phyloP scores from a whole-genome alignment of 2,797 vertebrate species.

The Ptychobarbus kaznakovi region DNA sequence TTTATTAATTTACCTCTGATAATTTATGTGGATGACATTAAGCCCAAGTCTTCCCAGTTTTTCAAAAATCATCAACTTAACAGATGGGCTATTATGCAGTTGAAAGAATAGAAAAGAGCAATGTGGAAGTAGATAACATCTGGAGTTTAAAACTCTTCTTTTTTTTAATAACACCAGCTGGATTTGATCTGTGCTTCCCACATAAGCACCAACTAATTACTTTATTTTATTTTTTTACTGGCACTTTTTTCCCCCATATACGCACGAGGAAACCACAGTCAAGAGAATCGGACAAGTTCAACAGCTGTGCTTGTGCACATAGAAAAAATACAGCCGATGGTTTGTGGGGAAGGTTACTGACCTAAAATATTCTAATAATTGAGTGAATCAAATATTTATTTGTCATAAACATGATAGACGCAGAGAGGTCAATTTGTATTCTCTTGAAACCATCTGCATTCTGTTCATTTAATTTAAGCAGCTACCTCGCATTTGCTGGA shows the following conservation, averaged over 20 bases:
- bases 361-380: slow-evolving; percentile 25
- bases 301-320: not conserved
- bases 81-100: not conserved
- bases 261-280: not conserved
- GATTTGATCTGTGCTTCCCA: not conserved
- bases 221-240: not conserved
- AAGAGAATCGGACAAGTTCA: not conserved
- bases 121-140: not conserved
- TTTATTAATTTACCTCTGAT: not conserved
- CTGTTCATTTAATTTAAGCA: slow-evolving; percentile 10
- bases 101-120: not conserved
- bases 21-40: not conserved
- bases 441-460: slow-evolving; percentile 10
- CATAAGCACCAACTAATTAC: not conserved
- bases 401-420: slow-evolving; percentile 13
- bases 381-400: slow-evolving; percentile 24
- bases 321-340: not conserved
- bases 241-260: not conserved
- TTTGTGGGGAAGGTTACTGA: slow-evolving; percentile 13
- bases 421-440: slow-evolving; percentile 27
- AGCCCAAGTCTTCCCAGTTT: not conserved
- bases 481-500: not conserved
- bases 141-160: not conserved
- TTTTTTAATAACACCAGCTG: not conserved
- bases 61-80: not conserved